Conservation (phyloP, 2,888 invertebrate genomes). For the Gymnosoma rotundatum region DNA sequence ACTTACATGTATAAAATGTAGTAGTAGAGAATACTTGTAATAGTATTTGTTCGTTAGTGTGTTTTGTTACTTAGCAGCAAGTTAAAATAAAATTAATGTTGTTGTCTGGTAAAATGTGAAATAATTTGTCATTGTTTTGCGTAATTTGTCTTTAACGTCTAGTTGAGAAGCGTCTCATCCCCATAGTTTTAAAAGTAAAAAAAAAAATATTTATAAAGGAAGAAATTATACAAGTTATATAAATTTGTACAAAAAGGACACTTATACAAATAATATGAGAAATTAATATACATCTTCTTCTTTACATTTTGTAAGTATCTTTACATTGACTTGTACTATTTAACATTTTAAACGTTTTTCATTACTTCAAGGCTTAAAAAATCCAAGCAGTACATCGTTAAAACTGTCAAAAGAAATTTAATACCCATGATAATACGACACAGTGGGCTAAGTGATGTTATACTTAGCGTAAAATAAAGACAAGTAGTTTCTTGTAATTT, state of each 20-base stretch:
- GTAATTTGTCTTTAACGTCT: conserved; percentile 72
- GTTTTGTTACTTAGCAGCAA: conserved; percentile 53
- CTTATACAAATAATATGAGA: neutral
- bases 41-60: neutral
- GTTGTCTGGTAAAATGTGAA: conserved; percentile 69
- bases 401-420: conserved; percentile 1
- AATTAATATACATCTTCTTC: conserved; percentile 4
- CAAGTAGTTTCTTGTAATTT: too few species aligned
- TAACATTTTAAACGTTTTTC: conserved; percentile 28
- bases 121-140: conserved; percentile 73
- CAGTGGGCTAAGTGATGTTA: neutral
- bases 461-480: too few species aligned
- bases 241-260: neutral
- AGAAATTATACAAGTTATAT: neutral
- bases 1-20: neutral
- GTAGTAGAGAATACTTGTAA: neutral
- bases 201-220: neutral
- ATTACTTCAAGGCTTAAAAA: conserved; percentile 52
- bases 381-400: conserved; percentile 29
- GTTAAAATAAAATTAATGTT: conserved; percentile 70
- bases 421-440: conserved; percentile 1
- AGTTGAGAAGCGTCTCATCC: conserved; percentile 9
- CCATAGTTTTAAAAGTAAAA: neutral
- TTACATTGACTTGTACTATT: conserved; percentile 54
- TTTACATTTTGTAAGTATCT: conserved; percentile 17